Conservation (phyloP, 2,797 vertebrate species). For the Pterois miles region DNA sequence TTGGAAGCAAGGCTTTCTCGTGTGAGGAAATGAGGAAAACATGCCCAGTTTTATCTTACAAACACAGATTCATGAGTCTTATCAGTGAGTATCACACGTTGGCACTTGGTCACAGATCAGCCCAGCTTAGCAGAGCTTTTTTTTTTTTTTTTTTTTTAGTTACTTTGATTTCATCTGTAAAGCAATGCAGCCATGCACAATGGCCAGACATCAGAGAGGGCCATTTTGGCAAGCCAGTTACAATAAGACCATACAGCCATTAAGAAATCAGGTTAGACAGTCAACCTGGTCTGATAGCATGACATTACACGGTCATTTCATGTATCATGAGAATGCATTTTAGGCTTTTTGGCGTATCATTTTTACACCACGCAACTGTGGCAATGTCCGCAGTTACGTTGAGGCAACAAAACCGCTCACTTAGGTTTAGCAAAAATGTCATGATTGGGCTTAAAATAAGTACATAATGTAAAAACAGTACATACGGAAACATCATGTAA, state of each 20-base stretch:
- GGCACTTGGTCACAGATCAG: constrained; percentile 54
- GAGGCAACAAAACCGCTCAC: no score
- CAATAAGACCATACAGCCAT: constrained; percentile 25
- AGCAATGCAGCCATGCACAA: constrained; percentile 37
- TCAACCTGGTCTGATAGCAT: not conserved
- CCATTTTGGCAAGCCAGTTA: constrained; percentile 24
- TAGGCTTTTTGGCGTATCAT: no score
- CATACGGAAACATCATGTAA: no score
- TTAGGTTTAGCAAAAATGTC: no score
- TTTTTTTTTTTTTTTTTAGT: constrained; percentile 17
- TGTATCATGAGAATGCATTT: no score
- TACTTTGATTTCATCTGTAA: constrained; percentile 51
- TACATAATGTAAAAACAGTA: no score
- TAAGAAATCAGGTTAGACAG: constrained; percentile 38
- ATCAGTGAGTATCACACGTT: constrained; percentile 59
- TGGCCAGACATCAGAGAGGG: constrained; percentile 13
- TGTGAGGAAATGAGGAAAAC: constrained; percentile 25
- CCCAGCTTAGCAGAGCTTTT: constrained; percentile 40
- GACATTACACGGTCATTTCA: no score
- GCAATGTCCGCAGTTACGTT: no score
- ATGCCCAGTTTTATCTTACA: constrained; percentile 49
- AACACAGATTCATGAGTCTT: constrained; percentile 49
- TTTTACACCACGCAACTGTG: no score
- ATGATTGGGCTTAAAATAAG: no score
- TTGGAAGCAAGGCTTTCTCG: not conserved